phyloP scores from a whole-genome alignment of 1,140 invertebrate species.

The Stegodyphus mimosarum region DNA sequence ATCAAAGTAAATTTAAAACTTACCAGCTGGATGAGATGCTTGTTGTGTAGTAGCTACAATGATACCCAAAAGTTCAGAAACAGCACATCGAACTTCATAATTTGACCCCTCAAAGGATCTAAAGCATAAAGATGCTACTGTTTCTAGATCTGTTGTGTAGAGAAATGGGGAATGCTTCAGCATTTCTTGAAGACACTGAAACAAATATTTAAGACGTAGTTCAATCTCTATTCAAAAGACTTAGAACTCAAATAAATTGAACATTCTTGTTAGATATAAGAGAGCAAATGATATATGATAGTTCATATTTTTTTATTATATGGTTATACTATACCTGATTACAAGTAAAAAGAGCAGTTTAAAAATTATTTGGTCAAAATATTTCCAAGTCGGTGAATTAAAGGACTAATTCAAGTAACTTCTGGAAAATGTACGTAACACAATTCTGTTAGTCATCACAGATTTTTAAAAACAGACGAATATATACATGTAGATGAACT shows the following conservation, averaged over 20 bases:
- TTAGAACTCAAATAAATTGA: no score
- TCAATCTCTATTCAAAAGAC: no score
- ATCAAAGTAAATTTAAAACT: conserved; percentile 41
- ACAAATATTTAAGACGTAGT: neutral
- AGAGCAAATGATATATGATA: no score
- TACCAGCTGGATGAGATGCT: conserved; percentile 62
- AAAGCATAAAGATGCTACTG: conserved; percentile 87
- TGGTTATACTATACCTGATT: neutral
- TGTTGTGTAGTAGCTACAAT: conserved; percentile 83
- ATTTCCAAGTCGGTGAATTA: no score
- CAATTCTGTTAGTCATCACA: no score
- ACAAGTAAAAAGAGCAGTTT: neutral
- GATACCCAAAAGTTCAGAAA: conserved; percentile 88
- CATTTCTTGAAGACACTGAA: conserved; percentile 86
- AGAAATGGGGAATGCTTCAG: conserved; percentile 88
- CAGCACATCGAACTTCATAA: conserved; percentile 91
- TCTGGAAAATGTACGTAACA: no score
- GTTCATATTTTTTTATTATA: no score
- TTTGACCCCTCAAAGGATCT: conserved; percentile 93
- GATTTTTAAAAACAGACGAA: no score
- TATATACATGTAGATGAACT: no score
- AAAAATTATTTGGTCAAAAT: no score
- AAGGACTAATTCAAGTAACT: no score
- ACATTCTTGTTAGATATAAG: no score
- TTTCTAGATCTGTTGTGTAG: conserved; percentile 90